phyloP scores from a whole-genome alignment of 2,113 vertebrate species.

The Pygoscelis antarcticus region DNA sequence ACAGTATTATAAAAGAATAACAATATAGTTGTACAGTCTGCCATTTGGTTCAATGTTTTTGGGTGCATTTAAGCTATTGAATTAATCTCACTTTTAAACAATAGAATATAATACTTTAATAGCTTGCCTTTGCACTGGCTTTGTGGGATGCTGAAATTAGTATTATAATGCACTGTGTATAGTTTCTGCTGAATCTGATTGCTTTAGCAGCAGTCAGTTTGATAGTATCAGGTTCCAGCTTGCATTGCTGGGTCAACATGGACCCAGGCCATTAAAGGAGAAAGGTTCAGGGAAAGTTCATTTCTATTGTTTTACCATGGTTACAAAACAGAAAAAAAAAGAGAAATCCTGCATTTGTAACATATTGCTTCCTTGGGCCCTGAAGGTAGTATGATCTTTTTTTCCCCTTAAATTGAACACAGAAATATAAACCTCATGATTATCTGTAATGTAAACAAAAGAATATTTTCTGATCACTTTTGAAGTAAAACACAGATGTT shows the following conservation, averaged over 20 bases:
- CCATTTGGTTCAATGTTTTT: slow-evolving; percentile 67
- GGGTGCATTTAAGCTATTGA: slow-evolving; percentile 70
- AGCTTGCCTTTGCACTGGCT: slow-evolving; percentile 86
- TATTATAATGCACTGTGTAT: slow-evolving; percentile 84
- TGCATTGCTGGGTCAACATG: slow-evolving; percentile 91
- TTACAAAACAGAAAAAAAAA: slow-evolving; percentile 85
- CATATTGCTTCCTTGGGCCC: slow-evolving; percentile 80
- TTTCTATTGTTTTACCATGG: slow-evolving; percentile 92
- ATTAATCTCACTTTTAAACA: slow-evolving; percentile 83
- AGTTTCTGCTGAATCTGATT: slow-evolving; percentile 94
- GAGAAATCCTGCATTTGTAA: slow-evolving; percentile 87
- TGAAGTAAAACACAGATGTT: slow-evolving; percentile 71
- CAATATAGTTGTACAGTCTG: slow-evolving; percentile 59
- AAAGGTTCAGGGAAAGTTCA: slow-evolving; percentile 99
- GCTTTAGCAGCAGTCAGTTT: slow-evolving; percentile 91
- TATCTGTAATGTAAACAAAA: slow-evolving; percentile 80
- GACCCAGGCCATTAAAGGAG: slow-evolving; percentile 93
- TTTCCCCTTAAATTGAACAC: slow-evolving; percentile 84
- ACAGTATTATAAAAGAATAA: slow-evolving; percentile 68
- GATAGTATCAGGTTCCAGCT: slow-evolving; percentile 93
- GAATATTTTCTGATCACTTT: slow-evolving; percentile 73
- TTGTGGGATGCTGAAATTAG: slow-evolving; percentile 88
- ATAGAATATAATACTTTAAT: slow-evolving; percentile 87
- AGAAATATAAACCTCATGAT: slow-evolving; percentile 79
- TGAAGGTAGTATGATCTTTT: slow-evolving; percentile 76